Evolutionary conservation across 2,797 vertebrate genomes (phyloP), one percentile per base, ranked within the genome.

Genomic region (Bovichtus diacanthus): DNA sequence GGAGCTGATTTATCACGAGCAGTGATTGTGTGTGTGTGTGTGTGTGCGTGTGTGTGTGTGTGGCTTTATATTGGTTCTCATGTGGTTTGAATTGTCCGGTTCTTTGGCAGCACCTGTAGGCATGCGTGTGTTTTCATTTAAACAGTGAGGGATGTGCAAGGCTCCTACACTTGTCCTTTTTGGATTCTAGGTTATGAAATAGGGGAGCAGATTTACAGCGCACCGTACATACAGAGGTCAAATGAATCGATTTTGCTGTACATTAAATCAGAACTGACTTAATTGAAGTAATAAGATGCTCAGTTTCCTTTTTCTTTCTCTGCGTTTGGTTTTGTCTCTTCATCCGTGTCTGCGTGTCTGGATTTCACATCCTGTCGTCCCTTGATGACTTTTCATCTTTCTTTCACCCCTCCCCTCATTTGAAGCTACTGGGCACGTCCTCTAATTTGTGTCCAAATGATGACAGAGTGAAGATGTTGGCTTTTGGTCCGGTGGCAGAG

Each of bases 61-160:
- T n/a, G 56, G 49, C 29, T 85, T 70, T 53, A 59, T 74, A 55
- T 81, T 47, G 38, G 63, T 39, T 81, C 62, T 76, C 90, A 90
- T 93, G 72, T 91, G 89, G 83, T 87, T 89, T 86, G 54, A 82
- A 86, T 92, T 80, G 81, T 79, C 78, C 54, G 61, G 39, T 38
- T 87, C 67, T 82, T 79, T 90, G 81, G 85, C 85, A 81, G 76
- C 71, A 66, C 62, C 76, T 68, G 63, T 66, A 78, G 75, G 64
- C 74, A 73, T 76, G 49, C 31, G 67, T 77, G 78, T 82, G 79
- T 86, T 88, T 89, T 86, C 82, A 74, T 59, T 86, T 81, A 66
- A 73, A 78, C 54, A 39, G 68, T 34, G 53, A 25, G 55, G 83
- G 68, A 80, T 62, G 62, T 76, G 81, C 71, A 59, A 43, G 60